Conservation (phyloP, 2,888 invertebrate species). For the Nycteola revayana region DNA sequence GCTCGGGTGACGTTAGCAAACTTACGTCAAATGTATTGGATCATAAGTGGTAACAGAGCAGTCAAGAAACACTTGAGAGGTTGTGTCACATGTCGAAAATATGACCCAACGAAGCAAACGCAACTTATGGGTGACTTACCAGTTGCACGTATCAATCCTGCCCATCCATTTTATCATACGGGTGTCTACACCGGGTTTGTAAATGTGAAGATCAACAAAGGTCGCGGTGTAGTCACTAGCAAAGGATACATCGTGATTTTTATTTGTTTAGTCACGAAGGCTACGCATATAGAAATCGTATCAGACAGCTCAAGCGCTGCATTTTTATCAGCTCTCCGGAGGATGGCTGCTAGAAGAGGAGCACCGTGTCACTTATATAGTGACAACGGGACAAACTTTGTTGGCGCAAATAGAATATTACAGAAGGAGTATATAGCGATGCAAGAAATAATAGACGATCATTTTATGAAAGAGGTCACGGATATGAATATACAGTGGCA, state of each 20-base stretch:
- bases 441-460: no score
- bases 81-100: not conserved
- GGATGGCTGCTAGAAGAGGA: no score
- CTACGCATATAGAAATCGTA: no score
- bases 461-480: no score
- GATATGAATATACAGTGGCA: no score
- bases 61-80: not conserved
- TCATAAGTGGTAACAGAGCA: slow-evolving; percentile 1
- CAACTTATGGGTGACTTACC: slow-evolving; percentile 2
- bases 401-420: no score
- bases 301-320: no score
- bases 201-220: slow-evolving; percentile 1
- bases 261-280: not conserved
- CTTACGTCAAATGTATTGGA: slow-evolving; percentile 8
- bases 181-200: slow-evolving; percentile 2
- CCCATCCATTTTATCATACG: not conserved
- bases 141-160: not conserved
- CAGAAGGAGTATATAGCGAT: no score
- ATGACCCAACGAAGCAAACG: not conserved
- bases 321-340: no score
- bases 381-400: no score
- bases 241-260: slow-evolving; percentile 1
- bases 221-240: not conserved
- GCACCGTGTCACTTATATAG: no score
- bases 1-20: slow-evolving; percentile 5